Conservation (phyloP, 2,888 invertebrate genomes). For the Laothoe populi region DNA sequence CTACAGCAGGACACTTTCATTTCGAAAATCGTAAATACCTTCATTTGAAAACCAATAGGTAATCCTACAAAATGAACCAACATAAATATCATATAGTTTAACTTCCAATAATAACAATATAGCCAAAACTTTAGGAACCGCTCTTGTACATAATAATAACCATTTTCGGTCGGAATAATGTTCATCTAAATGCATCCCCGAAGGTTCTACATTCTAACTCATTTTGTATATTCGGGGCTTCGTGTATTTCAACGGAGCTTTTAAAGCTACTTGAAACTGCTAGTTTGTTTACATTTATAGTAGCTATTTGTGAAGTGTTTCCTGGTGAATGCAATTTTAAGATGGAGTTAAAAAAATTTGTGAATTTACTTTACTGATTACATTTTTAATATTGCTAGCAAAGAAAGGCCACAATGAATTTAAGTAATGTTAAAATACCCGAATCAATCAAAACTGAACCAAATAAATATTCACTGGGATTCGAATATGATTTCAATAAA, state of each 20-base stretch:
- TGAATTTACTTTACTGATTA: neutral
- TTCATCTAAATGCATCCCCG: slow-evolving; percentile 22
- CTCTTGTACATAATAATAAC: neutral
- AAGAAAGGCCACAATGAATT: too few relatives aligned
- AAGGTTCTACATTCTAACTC: slow-evolving; percentile 10
- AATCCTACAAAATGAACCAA: too few relatives aligned
- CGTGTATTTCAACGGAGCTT: slow-evolving; percentile 5
- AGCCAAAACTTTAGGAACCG: neutral
- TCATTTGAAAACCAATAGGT: too few relatives aligned
- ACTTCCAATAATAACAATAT: neutral
- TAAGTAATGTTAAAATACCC: too few relatives aligned
- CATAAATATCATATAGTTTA: too few relatives aligned
- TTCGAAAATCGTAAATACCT: too few relatives aligned
- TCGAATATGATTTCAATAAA: too few relatives aligned
- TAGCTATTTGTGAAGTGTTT: slow-evolving; percentile 1
- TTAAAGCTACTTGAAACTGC: slow-evolving; percentile 5
- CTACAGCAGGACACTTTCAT: too few relatives aligned
- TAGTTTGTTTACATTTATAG: slow-evolving; percentile 11
- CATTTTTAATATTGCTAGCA: neutral
- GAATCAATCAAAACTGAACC: too few relatives aligned
- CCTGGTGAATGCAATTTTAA: neutral
- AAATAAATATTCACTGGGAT: too few relatives aligned
- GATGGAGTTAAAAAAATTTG: neutral
- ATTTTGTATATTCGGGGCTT: slow-evolving; percentile 7
- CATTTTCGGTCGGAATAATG: slow-evolving; percentile 13